Conservation (phyloP, 2,888 invertebrate species). For the Parnassius orleans region DNA sequence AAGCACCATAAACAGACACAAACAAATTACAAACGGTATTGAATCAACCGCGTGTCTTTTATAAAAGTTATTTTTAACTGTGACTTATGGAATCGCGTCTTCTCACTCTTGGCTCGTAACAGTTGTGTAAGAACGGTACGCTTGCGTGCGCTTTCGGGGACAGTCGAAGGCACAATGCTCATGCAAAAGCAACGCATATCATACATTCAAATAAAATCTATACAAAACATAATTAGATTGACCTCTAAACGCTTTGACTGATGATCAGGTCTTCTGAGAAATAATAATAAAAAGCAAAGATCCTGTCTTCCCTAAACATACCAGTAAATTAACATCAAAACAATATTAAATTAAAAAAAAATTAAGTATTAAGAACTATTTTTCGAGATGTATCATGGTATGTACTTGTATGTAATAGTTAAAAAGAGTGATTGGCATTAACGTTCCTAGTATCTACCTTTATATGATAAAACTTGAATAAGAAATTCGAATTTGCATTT, state of each 20-base stretch:
- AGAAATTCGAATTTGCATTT: too few species aligned
- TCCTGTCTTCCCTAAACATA: not conserved
- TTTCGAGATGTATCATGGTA: too few species aligned
- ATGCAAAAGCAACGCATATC: conserved; percentile 36
- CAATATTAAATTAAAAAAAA: too few species aligned
- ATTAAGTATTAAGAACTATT: too few species aligned
- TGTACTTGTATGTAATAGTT: too few species aligned
- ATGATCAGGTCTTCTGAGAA: conserved; percentile 29
- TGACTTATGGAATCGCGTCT: conserved; percentile 24
- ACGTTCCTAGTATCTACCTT: too few species aligned
- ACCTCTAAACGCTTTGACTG: conserved; percentile 47
- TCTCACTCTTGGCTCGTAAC: conserved; percentile 25
- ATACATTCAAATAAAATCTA: conserved; percentile 35
- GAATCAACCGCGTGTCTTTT: conserved; percentile 6
- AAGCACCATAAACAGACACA: conserved; percentile 16
- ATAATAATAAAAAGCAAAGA: conserved; percentile 3
- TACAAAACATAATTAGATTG: conserved; percentile 37
- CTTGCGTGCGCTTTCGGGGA: conserved; percentile 64
- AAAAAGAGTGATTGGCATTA: too few species aligned
- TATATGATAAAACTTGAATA: too few species aligned
- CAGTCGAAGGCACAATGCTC: conserved; percentile 65
- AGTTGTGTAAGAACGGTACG: conserved; percentile 51
- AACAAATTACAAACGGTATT: conserved; percentile 15
- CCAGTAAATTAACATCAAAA: not conserved
- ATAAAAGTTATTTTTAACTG: conserved; percentile 23